These are phyloP conservation scores for Clarias batrachus DNA, from an alignment of 2,113 vertebrate species.

Conservation along the genomic window DNA sequence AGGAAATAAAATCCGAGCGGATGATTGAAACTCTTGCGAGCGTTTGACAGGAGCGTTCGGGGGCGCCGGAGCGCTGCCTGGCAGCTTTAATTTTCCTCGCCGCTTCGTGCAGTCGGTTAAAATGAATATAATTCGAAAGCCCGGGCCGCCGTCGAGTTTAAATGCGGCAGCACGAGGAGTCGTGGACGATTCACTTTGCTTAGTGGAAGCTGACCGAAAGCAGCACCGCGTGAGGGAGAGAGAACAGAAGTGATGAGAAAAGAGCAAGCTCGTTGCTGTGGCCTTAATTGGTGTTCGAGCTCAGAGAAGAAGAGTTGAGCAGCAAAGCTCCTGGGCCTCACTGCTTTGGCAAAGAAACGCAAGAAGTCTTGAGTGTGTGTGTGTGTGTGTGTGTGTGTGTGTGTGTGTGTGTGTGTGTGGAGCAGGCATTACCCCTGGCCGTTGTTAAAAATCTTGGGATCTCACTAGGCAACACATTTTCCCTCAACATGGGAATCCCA, in stretches of 20 bases:
- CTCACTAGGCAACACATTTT: conserved; percentile 38
- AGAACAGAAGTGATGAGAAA: conserved; percentile 25
- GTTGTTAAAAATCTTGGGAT: conserved; percentile 54
- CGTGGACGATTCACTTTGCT: conserved; percentile 57
- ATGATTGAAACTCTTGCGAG: conserved; percentile 27
- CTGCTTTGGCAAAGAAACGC: conserved; percentile 4
- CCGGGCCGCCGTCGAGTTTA: conserved; percentile 57
- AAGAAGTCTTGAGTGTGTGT: not conserved
- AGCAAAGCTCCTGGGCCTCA: conserved; percentile 24
- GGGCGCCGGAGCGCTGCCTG: conserved; percentile 41
- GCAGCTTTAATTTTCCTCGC: conserved; percentile 71
- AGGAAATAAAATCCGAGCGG: not conserved
- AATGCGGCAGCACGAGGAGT: conserved; percentile 64
- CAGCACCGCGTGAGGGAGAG: conserved; percentile 10
- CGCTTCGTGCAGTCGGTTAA: conserved; percentile 71
- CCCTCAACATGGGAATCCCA: conserved; percentile 49
- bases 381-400: not conserved
- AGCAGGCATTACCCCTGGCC: conserved; percentile 53
- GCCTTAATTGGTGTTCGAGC: conserved; percentile 48
- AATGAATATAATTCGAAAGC: conserved; percentile 68
- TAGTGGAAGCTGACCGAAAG: conserved; percentile 58
- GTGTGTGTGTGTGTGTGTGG: not conserved
- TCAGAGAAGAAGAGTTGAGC: conserved; percentile 25
- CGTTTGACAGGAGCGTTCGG: not conserved
- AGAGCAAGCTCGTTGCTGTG: conserved; percentile 25